Evolutionary conservation across 2,113 vertebrate species (phyloP), one percentile per base, ranked within the genome.

Genomic region (Petromus typicus): DNA sequence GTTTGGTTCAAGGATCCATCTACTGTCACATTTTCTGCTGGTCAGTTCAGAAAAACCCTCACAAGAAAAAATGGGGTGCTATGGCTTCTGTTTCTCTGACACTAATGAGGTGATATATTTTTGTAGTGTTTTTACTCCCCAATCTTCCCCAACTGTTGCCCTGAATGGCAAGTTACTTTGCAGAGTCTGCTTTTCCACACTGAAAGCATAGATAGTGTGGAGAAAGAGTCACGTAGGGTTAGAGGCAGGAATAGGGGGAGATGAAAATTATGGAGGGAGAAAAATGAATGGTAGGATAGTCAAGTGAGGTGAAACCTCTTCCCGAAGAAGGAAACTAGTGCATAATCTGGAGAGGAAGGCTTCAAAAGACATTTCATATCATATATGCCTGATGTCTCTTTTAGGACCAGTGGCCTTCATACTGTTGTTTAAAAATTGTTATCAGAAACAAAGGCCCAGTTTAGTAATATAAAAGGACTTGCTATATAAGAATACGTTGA

Each of bases 111-210:
- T 85, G 43, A 89, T 93, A 20, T 18, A 69, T 95, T 40, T 95
- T 97, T 96, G 54, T 92, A 56, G 8, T 90, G 25, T 64, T 95
- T 76, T 92, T 90, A 93, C 78, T 93, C 64, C 18, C 95, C 66
- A 76, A 37, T 92, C 45, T 93, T 75, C 81, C 91, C 45, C 86
- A 92, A 79, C 66, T 67, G 18, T 86, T 95, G 61, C 80, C 54
- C 59, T 92, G 32, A 86, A 57, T 83, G 79, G 82, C 45, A 95
- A 78, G 32, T 94, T 88, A 25, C 94, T 96, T 93, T 90, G n/a
- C 48, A 94, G 82, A 88, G 92, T 78, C 34, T 14, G 48, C 37
- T 71, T 67, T 91, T 87, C 30, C 32, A 91, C 37, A 93, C 17
- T 51, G 66, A 81, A 91, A 83, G 32, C 34, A 64, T 64, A 83